A percentile compares a stretch with the other conserved stretches of the same genome.
Conservation (phyloP, 1,140 invertebrate genomes). For the Trichonephila clavata region DNA sequence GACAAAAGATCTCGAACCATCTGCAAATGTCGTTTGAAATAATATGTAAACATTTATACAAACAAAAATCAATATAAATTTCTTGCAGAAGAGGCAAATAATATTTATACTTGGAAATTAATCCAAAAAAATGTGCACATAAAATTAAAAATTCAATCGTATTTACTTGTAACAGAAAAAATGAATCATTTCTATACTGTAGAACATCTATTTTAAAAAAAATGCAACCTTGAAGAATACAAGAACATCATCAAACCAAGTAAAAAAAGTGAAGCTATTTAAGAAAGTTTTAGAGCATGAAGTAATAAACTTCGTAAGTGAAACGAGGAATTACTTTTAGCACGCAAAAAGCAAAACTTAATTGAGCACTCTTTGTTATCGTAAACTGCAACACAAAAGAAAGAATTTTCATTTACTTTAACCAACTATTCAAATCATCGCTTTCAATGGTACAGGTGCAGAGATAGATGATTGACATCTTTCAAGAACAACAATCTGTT, state of each 20-base stretch:
- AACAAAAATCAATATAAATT: too few species aligned
- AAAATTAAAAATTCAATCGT: too few species aligned
- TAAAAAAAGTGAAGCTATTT: neutral
- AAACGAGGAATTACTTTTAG: slow-evolving; percentile 10
- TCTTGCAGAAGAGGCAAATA: too few species aligned
- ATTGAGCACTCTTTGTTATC: neutral
- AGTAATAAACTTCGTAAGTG: neutral
- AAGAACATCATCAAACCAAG: neutral
- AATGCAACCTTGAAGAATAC: neutral
- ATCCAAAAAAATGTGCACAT: too few species aligned
- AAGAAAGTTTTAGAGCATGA: slow-evolving; percentile 9
- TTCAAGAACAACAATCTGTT: neutral
- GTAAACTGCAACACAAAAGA: neutral
- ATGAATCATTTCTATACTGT: too few species aligned
- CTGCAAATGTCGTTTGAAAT: too few species aligned
- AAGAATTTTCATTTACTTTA: neutral
- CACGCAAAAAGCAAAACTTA: neutral
- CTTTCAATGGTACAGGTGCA: neutral
- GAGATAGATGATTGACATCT: slow-evolving; percentile 4
- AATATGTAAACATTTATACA: too few species aligned
- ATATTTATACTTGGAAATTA: too few species aligned
- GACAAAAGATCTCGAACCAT: too few species aligned
- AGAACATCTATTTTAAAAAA: too few species aligned
- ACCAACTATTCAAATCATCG: neutral
- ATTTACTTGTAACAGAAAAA: too few species aligned